Evolutionary conservation across 2,797 vertebrate species (phyloP).

Genomic region (Hozukius guyotensis): DNA sequence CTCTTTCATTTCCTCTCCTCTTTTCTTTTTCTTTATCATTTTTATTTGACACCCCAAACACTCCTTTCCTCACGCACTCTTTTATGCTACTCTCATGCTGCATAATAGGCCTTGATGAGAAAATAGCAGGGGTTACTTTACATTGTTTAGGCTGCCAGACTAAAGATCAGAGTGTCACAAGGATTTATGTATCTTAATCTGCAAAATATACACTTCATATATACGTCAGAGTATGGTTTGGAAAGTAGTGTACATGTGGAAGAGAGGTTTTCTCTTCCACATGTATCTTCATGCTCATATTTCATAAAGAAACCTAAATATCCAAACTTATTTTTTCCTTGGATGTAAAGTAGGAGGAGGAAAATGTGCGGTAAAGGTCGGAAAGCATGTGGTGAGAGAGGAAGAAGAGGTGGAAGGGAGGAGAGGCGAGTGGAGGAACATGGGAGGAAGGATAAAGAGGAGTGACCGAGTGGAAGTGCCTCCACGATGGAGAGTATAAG

Average conservation of each 20-base stretch:
- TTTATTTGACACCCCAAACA: slow-evolving; percentile 25
- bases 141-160: slow-evolving; percentile 49
- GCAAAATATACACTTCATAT: not conserved
- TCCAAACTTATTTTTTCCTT: not conserved
- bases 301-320: not conserved
- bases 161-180: slow-evolving; percentile 17
- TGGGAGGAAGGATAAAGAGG: slow-evolving; percentile 52
- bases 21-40: slow-evolving; percentile 27
- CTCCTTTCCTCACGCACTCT: slow-evolving; percentile 25
- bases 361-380: slow-evolving; percentile 29
- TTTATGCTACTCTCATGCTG: slow-evolving; percentile 27
- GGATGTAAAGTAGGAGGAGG: slow-evolving; percentile 2
- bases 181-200: slow-evolving; percentile 34
- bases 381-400: slow-evolving; percentile 29
- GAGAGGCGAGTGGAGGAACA: not conserved
- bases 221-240: not conserved
- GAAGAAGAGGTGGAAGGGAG: slow-evolving; percentile 55
- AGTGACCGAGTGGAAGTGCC: slow-evolving; percentile 42
- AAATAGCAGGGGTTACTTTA: slow-evolving; percentile 49
- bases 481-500: slow-evolving; percentile 12
- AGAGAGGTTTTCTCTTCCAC: not conserved
- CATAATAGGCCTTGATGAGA: slow-evolving; percentile 17
- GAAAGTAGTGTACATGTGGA: not conserved
- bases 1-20: slow-evolving; percentile 58
- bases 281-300: not conserved